Evolutionary conservation across 2,888 invertebrate species (phyloP).

Genomic region (Dryocosmus kuriphilus): DNA sequence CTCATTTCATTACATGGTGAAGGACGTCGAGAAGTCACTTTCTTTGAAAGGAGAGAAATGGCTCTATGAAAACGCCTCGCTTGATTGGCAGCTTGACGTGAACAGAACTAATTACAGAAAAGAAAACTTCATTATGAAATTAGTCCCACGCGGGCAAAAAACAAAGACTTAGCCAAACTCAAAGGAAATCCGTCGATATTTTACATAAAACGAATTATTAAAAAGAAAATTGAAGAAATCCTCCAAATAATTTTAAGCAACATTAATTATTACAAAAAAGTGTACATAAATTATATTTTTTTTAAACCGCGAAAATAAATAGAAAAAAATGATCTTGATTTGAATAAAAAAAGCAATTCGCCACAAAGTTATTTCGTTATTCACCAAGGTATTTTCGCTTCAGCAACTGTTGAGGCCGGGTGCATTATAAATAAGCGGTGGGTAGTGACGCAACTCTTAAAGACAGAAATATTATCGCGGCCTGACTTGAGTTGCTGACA

Average conservation of each 20-base stretch:
- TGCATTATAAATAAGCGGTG: conserved; percentile 44
- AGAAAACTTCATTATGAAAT: neutral
- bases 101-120: neutral
- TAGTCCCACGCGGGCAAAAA: neutral
- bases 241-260: no score
- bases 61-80: neutral
- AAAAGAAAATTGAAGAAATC: neutral
- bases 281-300: no score
- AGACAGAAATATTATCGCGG: conserved; percentile 45
- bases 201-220: no score
- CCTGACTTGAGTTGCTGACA: conserved; percentile 50
- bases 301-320: neutral
- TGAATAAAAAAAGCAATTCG: neutral
- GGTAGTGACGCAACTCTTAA: conserved; percentile 48
- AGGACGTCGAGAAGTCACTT: conserved; percentile 49
- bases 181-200: neutral
- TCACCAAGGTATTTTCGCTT: conserved; percentile 5
- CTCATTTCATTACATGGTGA: conserved; percentile 59
- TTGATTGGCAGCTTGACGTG: conserved; percentile 7
- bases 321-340: neutral
- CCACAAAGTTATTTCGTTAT: conserved; percentile 9
- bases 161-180: neutral
- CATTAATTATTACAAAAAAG: no score
- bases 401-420: conserved; percentile 22
- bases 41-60: conserved; percentile 47